Evolutionary conservation across 2,888 invertebrate genomes (phyloP), one percentile per base, ranked within the genome.

Genomic region (Boloria selene): DNA sequence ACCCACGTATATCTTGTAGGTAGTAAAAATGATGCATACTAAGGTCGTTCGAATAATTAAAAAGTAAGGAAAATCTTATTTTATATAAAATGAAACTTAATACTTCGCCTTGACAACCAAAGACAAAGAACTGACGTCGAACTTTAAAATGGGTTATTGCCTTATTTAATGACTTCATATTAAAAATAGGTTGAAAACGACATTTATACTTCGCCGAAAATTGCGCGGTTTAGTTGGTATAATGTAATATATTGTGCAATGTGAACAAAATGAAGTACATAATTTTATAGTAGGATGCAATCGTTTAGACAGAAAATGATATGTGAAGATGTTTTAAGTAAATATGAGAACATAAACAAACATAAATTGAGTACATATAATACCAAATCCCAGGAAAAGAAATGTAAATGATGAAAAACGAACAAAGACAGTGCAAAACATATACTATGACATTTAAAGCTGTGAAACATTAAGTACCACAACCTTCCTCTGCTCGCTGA

Each of bases 381-480:
- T 56, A 50, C 56, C 17, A 7, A 52, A 45, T 3, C 58, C 62
- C 44, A 67, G n/a, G 56, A 54, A 49, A n/a, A 49, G 10, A 31
- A 54, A 55, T 22, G 65, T 16, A 55, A 65, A 31, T 61, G 22
- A 59, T 54, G 69, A 58, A 54, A 49, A 72, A 72, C 69, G 68
- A 75, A 82, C 83, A 84, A 85, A 87, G 85, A 87, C 86, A 88
- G 87, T 88, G 88, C 85, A 82, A 82, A 56, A 85, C 81, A 74
- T 61, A 74, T 64, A 70, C 72, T 38, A 10, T 38, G 73, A 79
- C 77, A 82, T 76, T 75, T 75, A 77, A 77, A 80, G 76, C 78
- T 73, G 77, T 77, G 77, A 76, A 76, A 72, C 70, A 62, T 63
- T 50, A 64, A 51, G 55, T 51, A 77, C 78, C 80, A 73, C 75